Percentiles rank a stretch among this genome's conserved stretches.
Evolutionary conservation across 2,797 vertebrate genomes (phyloP).

Genomic region (Nothura maculosa): DNA sequence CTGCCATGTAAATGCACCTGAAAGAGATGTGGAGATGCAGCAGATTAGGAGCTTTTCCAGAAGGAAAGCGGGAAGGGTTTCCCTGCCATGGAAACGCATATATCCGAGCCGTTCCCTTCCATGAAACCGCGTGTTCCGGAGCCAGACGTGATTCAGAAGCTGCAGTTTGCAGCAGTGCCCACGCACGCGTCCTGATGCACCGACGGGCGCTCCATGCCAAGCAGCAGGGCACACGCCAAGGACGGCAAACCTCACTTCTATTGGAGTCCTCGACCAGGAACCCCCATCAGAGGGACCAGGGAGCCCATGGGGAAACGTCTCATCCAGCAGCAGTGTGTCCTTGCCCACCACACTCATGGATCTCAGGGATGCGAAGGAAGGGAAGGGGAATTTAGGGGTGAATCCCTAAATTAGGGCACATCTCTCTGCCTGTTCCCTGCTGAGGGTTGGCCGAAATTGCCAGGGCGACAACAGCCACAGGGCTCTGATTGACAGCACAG

Average conservation of each 20-base stretch:
- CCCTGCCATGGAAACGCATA: neutral
- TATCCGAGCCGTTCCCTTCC: too few relatives aligned
- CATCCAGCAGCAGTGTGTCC: neutral
- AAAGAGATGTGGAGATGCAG: neutral
- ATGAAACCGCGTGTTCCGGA: too few relatives aligned
- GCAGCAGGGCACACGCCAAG: neutral
- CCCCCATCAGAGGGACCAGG: neutral
- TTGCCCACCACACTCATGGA: neutral
- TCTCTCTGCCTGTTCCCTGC: neutral
- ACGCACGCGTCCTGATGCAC: too few relatives aligned
- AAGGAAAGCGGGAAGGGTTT: neutral
- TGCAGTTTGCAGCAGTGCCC: too few relatives aligned
- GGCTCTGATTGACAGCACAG: slow-evolving; percentile 66
- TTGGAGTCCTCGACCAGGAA: neutral
- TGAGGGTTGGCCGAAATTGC: slow-evolving; percentile 44
- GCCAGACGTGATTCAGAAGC: too few relatives aligned
- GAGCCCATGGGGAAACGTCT: neutral
- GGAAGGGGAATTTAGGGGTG: too few relatives aligned
- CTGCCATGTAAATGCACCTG: neutral
- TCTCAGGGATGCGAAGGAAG: neutral
- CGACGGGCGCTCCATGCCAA: neutral
- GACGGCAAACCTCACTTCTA: neutral
- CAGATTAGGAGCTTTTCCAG: neutral
- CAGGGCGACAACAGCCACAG: slow-evolving; percentile 67
- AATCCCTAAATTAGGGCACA: neutral